phyloP scores from a whole-genome alignment of 2,113 vertebrate species.

The Progne subis region DNA sequence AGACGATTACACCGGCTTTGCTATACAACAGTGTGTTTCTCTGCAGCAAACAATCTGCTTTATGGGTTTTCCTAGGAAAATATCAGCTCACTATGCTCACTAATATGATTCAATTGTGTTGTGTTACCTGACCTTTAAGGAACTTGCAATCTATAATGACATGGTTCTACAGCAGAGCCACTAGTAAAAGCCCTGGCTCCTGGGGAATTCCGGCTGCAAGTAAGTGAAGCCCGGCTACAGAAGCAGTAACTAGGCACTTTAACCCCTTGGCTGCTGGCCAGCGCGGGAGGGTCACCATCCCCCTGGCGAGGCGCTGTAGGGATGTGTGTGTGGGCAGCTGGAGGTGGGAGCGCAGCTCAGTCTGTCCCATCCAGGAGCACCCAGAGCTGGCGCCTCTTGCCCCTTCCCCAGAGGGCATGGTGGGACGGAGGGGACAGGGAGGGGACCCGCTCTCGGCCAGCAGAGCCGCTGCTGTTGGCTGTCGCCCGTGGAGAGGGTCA shows the following conservation, averaged over 20 bases:
- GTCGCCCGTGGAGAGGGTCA: fast-evolving
- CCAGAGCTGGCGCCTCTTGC: fast-evolving
- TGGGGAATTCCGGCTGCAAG: conserved; percentile 5
- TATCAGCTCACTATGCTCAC: conserved; percentile 54
- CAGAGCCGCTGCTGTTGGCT: fast-evolving
- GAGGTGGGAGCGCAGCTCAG: fast-evolving
- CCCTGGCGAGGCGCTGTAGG: fast-evolving
- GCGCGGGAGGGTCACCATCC: not conserved
- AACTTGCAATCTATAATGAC: conserved; percentile 44
- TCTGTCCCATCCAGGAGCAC: fast-evolving
- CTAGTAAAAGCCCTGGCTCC: not conserved
- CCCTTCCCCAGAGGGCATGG: fast-evolving
- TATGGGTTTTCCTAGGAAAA: conserved; percentile 75
- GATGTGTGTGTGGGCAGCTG: fast-evolving
- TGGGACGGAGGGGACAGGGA: not conserved
- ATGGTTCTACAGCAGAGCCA: not conserved
- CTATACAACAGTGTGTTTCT: conserved; percentile 44
- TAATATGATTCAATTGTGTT: conserved; percentile 68
- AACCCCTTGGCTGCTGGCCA: not conserved
- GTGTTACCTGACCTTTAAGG: conserved; percentile 71
- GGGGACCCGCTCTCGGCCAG: fast-evolving
- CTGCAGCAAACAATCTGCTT: conserved; percentile 66
- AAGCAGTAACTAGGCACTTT: not conserved
- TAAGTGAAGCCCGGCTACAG: not conserved
- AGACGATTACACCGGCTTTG: conserved; percentile 65